phyloP scores from a whole-genome alignment of 2,797 vertebrate genomes.

The Vipera ursinii region DNA sequence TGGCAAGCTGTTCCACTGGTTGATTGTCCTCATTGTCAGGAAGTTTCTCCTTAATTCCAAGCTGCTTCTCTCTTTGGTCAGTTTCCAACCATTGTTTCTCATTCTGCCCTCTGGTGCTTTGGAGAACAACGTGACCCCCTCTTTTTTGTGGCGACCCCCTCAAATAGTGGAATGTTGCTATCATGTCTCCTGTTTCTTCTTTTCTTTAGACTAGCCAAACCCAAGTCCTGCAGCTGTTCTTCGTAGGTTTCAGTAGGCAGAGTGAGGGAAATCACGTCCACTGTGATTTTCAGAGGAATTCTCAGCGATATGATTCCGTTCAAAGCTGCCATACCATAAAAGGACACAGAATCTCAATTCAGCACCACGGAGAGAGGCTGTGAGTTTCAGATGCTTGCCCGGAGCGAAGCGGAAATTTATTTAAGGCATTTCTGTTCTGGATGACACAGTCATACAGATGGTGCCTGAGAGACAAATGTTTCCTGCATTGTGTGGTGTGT shows the following conservation, averaged over 20 bases:
- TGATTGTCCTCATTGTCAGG: too few species aligned
- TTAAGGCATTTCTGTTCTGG: conserved; percentile 30
- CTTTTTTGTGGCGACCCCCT: too few species aligned
- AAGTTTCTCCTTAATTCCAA: too few species aligned
- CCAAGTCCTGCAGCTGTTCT: too few species aligned
- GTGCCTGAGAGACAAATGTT: conserved; percentile 33
- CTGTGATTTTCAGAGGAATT: background rate
- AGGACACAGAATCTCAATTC: conserved; percentile 47
- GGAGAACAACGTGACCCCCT: too few species aligned
- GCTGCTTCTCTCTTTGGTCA: too few species aligned
- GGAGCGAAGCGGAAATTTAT: conserved; percentile 58
- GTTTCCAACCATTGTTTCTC: too few species aligned
- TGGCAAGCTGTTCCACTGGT: too few species aligned
- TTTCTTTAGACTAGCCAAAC: too few species aligned
- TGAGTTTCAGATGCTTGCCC: conserved; percentile 63
- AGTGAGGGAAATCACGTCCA: conserved; percentile 9
- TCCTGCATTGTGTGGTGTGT: background rate
- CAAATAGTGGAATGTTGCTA: too few species aligned
- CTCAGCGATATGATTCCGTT: background rate
- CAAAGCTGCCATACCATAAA: conserved; percentile 48
- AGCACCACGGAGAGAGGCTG: conserved; percentile 31
- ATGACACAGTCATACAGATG: conserved; percentile 35
- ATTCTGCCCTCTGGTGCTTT: too few species aligned
- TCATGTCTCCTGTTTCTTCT: too few species aligned
- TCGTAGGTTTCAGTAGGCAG: background rate